Base-by-base conservation (phyloP, 2,797 vertebrate genomes). In the Orestias chungarensis region DNA sequence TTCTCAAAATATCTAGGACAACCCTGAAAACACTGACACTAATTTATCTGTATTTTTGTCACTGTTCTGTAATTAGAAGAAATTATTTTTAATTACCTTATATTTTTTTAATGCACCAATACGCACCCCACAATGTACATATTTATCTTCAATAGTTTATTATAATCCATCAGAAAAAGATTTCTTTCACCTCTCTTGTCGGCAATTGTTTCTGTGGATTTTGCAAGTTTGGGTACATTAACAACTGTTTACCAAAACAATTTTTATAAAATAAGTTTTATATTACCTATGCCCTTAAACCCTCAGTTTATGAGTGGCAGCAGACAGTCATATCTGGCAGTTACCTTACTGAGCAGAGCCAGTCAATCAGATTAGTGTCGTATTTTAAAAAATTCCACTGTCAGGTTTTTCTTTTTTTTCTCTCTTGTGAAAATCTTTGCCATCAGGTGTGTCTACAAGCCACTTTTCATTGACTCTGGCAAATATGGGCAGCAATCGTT, bases 1-100 rank as follows among this genome's bases (percentile, higher is more conserved):
- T 44, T 78, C 64, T 55, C 52, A 6, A 44, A 6, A 70, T 33
- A 1, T 73, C 66, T 47, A 20, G 23, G 71, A 65, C 61, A 71
- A 25, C 62, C 11, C 1, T 8, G 2, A 40, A 66, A 27, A 38
- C 57, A 15, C 31, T 29, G 27, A 17, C 42, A 57, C 18, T 15
- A 29, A 50, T 4, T 5, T 47, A 67, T 25, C 43, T 29, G 8
- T 47, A 69, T n/a, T 18, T 43, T 29, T 1, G 38, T 31, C 29
- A 27, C 44, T 20, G 6, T 35, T 14, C 43, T 46, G 2, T 3
- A 17, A 14, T 6, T 31, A 35, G 18, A 14, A 46, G 4, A 27
- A 44, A 9, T 57, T 50, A 17, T 23, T 17, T 31, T 59, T 14
- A 25, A 31, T 18, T 20, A 20, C 33, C 18, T 66, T 0, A 52